These are phyloP conservation scores for Copsychus sechellarum DNA, from an alignment of 2,113 vertebrate species.

Conservation along the genomic window DNA sequence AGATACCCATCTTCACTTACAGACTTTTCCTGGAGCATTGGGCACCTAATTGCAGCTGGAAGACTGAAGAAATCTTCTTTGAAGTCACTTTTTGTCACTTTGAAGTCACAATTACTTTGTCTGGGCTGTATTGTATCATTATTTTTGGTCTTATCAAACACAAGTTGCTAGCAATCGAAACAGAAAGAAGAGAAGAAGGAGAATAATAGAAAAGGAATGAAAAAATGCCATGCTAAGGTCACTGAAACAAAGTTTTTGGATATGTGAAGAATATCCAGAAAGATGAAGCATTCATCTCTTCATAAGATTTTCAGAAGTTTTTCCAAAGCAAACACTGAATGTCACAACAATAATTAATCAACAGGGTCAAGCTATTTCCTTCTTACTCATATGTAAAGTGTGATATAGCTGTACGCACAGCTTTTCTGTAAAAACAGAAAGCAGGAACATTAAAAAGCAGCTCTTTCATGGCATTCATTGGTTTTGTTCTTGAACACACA, in stretches of 20 bases:
- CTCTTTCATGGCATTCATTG: not conserved
- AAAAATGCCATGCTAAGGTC: not conserved
- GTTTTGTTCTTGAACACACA: not conserved
- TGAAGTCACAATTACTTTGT: not conserved
- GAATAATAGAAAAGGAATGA: not conserved
- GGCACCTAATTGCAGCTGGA: not conserved
- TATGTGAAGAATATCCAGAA: not conserved
- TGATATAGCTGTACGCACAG: not conserved
- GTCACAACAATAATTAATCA: not conserved
- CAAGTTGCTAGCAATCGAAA: not conserved
- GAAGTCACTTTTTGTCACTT: not conserved
- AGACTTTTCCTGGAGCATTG: not conserved
- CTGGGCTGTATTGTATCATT: not conserved
- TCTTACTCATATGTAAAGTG: not conserved
- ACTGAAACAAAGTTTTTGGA: not conserved
- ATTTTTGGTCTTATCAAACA: not conserved
- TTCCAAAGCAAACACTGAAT: not conserved
- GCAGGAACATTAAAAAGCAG: not conserved
- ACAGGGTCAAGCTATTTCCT: not conserved
- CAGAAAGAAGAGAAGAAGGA: not conserved
- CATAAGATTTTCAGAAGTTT: not conserved
- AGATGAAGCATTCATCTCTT: not conserved
- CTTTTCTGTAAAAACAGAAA: not conserved
- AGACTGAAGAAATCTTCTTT: not conserved
- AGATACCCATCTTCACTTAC: not conserved